Conservation (phyloP, 2,888 invertebrate genomes). For the Stictocephala bisonia region DNA sequence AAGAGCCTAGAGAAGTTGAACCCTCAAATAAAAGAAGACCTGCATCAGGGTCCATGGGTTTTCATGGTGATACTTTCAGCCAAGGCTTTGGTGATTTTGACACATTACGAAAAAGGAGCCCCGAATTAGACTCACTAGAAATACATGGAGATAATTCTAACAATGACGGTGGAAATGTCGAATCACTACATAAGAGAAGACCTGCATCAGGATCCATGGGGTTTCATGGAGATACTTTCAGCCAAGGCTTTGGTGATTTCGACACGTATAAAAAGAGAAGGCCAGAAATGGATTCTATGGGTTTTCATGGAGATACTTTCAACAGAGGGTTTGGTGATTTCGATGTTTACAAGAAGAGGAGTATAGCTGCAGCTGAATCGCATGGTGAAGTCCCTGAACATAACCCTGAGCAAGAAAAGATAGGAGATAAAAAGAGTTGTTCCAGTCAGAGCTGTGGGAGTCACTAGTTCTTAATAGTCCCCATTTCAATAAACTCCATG, state of each 20-base stretch:
- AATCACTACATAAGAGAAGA: conserved; percentile 61
- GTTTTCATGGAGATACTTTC: conserved; percentile 63
- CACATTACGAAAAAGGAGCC: conserved; percentile 60
- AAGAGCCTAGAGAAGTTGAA: conserved; percentile 61
- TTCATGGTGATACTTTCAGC: conserved; percentile 61
- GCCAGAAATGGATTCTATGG: conserved; percentile 60
- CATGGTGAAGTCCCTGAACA: not conserved
- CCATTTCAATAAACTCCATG: conserved; percentile 14
- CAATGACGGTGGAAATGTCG: conserved; percentile 62
- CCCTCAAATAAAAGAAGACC: conserved; percentile 60
- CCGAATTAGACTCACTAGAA: conserved; percentile 60
- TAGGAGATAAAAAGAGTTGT: conserved; percentile 25
- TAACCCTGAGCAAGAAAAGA: not conserved
- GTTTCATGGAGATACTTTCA: conserved; percentile 62
- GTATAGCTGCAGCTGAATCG: not conserved
- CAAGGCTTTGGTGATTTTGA: conserved; percentile 62
- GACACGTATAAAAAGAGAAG: conserved; percentile 59
- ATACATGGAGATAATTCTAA: conserved; percentile 63
- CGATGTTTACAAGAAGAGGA: conserved; percentile 59
- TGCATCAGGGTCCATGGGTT: conserved; percentile 60
- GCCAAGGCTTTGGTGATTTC: conserved; percentile 60
- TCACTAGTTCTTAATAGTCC: not conserved
- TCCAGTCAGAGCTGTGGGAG: conserved; percentile 51
- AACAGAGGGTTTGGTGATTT: conserved; percentile 62
- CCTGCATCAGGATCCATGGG: conserved; percentile 61